These are phyloP conservation scores for Aplidium turbinatum DNA, from an alignment of 23 tunicate species.

Conservation along the genomic window DNA sequence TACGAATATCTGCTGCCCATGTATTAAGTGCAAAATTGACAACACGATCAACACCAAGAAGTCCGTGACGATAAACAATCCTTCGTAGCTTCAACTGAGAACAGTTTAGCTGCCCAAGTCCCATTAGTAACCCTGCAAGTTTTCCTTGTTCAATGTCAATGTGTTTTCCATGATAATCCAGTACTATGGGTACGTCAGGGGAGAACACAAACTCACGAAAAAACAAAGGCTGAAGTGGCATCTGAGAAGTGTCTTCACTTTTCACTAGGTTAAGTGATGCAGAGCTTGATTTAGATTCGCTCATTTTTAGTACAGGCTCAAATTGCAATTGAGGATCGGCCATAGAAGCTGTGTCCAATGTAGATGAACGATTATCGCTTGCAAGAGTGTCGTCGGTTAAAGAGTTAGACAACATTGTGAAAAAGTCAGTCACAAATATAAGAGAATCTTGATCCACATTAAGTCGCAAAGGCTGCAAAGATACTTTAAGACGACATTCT, in stretches of 20 bases:
- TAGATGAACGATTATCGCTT: too few relatives aligned
- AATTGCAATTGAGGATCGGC: too few relatives aligned
- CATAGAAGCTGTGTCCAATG: too few relatives aligned
- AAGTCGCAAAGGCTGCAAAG: conserved; percentile 80
- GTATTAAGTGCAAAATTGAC: conserved; percentile 62
- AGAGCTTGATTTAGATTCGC: too few relatives aligned
- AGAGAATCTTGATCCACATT: conserved; percentile 93
- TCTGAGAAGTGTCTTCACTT: background rate
- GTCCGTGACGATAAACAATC: conserved; percentile 63
- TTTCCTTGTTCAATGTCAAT: conserved; percentile 84
- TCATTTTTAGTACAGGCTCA: conserved; percentile 30
- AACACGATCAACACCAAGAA: conserved; percentile 75
- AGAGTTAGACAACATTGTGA: conserved; percentile 6
- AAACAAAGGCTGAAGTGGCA: conserved; percentile 22
- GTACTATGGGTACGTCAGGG: conserved; percentile 83
- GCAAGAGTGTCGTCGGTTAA: background rate
- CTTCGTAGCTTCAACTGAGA: conserved; percentile 70
- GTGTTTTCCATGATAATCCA: conserved; percentile 93
- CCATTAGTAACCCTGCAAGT: conserved; percentile 82
- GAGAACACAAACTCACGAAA: conserved; percentile 83
- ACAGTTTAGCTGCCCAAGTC: conserved; percentile 84
- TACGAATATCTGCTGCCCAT: conserved; percentile 87
- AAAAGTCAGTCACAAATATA: conserved; percentile 58
- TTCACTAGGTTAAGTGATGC: background rate
- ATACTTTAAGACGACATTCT: conserved; percentile 63